Percentiles rank a stretch among this genome's conserved stretches.
These are phyloP conservation scores for Pristionchus exspectatus DNA, from an alignment of 2,888 invertebrate species.

Conservation along the genomic window DNA sequence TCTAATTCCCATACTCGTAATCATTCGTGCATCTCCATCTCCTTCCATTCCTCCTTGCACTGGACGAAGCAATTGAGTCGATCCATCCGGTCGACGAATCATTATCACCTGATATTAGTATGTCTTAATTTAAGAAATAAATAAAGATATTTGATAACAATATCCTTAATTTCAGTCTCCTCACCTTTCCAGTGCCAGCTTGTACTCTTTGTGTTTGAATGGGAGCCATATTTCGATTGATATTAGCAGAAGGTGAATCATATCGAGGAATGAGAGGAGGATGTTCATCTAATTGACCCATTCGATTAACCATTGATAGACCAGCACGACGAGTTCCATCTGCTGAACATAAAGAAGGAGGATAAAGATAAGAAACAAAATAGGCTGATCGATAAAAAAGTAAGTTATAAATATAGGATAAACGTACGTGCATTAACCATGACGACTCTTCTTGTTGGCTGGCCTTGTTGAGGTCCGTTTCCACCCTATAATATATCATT, in stretches of 20 bases:
- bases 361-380: background rate
- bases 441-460: constrained; percentile 47
- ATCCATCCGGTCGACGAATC: constrained; percentile 60
- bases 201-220: constrained; percentile 49
- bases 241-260: constrained; percentile 5
- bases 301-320: background rate
- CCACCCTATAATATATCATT: constrained; percentile 9
- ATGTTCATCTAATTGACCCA: constrained; percentile 24
- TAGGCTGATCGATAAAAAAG: background rate
- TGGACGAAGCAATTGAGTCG: constrained; percentile 59
- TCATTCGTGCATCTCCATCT: constrained; percentile 17
- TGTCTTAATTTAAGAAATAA: background rate
- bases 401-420: background rate
- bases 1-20: constrained; percentile 11
- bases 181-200: constrained; percentile 52
- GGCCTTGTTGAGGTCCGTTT: background rate
- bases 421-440: constrained; percentile 51
- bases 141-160: background rate
- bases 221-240: constrained; percentile 2
- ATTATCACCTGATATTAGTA: constrained; percentile 53
- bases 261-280: constrained; percentile 46
- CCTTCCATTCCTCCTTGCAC: constrained; percentile 42
- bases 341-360: background rate
- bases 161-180: background rate
- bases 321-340: constrained; percentile 10